Conservation (phyloP, 2,113 vertebrate genomes). For the Bothrops jararaca region DNA sequence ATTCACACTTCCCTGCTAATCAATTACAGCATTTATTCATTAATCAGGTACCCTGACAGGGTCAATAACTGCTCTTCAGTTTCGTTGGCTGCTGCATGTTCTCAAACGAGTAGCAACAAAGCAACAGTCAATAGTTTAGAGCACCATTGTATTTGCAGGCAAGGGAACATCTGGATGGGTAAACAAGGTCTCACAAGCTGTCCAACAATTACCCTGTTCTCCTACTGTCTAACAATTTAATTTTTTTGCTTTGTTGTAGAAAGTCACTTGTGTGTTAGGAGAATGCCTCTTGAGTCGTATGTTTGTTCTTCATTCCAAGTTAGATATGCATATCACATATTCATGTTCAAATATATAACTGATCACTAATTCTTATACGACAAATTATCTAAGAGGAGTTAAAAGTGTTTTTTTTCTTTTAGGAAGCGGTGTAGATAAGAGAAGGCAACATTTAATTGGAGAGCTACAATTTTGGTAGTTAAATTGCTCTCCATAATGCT, state of each 20-base stretch:
- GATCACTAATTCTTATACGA: slow-evolving; percentile 22
- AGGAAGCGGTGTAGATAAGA: slow-evolving; percentile 57
- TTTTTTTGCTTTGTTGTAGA: slow-evolving; percentile 57
- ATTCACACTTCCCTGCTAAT: slow-evolving; percentile 94
- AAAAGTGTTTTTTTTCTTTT: slow-evolving; percentile 57
- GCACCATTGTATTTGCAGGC: slow-evolving; percentile 58
- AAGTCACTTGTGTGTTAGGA: slow-evolving; percentile 42
- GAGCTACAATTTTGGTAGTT: slow-evolving; percentile 66
- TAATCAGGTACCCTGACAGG: slow-evolving; percentile 91
- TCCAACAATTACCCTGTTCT: slow-evolving; percentile 36
- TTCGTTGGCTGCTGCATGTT: slow-evolving; percentile 73
- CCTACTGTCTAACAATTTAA: slow-evolving; percentile 55
- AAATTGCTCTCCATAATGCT: slow-evolving; percentile 59
- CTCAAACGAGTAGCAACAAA: slow-evolving; percentile 74
- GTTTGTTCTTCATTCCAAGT: neutral
- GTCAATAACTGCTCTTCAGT: slow-evolving; percentile 85
- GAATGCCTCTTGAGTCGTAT: slow-evolving; percentile 38
- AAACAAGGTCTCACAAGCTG: slow-evolving; percentile 61
- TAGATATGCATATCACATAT: neutral
- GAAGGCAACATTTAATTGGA: slow-evolving; percentile 59
- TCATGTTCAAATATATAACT: slow-evolving; percentile 27
- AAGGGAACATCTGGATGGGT: slow-evolving; percentile 53
- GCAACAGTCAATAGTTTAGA: slow-evolving; percentile 68
- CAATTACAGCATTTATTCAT: slow-evolving; percentile 96
- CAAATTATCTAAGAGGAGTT: slow-evolving; percentile 43